Conservation (phyloP, 1,140 invertebrate species). For the Amphibalanus amphitrite region DNA sequence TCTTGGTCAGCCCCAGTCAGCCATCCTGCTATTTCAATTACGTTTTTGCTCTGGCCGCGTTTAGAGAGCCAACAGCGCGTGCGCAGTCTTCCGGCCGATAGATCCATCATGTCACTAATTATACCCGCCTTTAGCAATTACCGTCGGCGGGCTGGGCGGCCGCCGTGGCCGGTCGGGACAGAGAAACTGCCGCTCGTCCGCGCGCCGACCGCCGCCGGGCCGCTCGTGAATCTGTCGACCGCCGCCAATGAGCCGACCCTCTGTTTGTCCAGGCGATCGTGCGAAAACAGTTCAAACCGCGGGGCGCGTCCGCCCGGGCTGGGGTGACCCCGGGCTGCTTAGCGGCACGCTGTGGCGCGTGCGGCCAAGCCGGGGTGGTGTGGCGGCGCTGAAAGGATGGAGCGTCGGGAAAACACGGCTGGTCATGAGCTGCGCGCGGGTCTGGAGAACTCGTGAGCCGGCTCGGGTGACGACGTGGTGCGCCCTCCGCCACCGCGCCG, state of each 20-base stretch:
- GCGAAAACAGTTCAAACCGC: not conserved
- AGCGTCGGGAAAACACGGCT: not conserved
- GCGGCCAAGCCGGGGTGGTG: no score
- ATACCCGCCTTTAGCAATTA: not conserved
- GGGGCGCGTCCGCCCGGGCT: not conserved
- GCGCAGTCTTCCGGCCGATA: not conserved
- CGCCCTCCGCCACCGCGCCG: not conserved
- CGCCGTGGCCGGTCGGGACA: no score
- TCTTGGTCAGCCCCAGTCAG: no score
- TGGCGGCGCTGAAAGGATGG: not conserved
- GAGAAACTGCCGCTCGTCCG: not conserved
- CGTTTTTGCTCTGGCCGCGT: not conserved
- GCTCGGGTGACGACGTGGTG: not conserved
- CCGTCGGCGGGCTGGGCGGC: no score
- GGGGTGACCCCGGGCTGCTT: not conserved
- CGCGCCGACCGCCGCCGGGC: no score
- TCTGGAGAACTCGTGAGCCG: not conserved
- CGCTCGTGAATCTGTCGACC: not conserved
- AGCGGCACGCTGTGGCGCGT: not conserved
- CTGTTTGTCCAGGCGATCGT: not conserved
- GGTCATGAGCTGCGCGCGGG: not conserved
- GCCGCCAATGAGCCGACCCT: not conserved
- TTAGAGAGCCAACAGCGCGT: not conserved
- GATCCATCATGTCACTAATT: not conserved
- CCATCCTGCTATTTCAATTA: not conserved